These are phyloP conservation scores for Anorthoa munda DNA, from an alignment of 2,888 invertebrate species.

Conservation along the genomic window DNA sequence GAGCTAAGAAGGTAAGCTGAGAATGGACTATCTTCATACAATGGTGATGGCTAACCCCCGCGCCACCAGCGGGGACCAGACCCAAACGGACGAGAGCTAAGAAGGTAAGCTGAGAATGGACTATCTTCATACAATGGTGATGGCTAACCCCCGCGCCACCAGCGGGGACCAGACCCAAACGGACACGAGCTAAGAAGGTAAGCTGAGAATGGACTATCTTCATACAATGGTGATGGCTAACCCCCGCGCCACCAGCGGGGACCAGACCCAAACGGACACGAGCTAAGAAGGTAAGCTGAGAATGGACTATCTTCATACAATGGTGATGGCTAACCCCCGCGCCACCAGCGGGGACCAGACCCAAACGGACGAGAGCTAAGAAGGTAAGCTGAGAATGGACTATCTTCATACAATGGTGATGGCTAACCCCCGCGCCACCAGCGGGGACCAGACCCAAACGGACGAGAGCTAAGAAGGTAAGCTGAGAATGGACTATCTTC, in stretches of 20 bases:
- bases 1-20: conserved; percentile 79
- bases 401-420: no score
- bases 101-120: conserved; percentile 73
- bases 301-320: no score
- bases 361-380: conserved; percentile 82
- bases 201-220: no score
- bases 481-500: no score
- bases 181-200: conserved; percentile 84
- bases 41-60: background rate
- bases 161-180: conserved; percentile 77
- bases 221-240: no score
- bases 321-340: background rate
- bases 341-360: conserved; percentile 69
- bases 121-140: no score
- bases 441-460: conserved; percentile 79
- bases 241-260: conserved; percentile 62
- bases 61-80: conserved; percentile 66
- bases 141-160: conserved; percentile 21
- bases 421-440: conserved; percentile 18
- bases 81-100: conserved; percentile 83
- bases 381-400: conserved; percentile 73
- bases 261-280: conserved; percentile 82
- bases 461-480: conserved; percentile 83
- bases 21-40: no score
- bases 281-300: conserved; percentile 78